Evolutionary conservation across 1,140 invertebrate genomes (phyloP), one percentile per base, ranked within the genome.

Genomic region (Bombus confusus): DNA sequence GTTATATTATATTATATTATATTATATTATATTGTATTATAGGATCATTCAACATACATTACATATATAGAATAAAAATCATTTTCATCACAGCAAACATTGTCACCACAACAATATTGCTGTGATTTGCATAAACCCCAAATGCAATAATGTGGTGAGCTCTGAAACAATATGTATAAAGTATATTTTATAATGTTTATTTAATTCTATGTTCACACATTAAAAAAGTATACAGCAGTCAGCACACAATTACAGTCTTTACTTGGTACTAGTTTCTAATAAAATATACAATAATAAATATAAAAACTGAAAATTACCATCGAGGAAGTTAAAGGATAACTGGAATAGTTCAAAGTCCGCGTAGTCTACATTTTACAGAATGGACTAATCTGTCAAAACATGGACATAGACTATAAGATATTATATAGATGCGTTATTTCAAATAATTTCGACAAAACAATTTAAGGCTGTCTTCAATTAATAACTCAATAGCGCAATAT

Each of bases 71-170:
- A 41, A 34, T 84, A 43, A 4, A 87, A 71, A 18, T 84, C 73
- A 39, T 64, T 34, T 34, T 83, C 77, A 10, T 68, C 43, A 68
- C 88, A 90, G 39, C 88, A 90, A n/a, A 75, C 31, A 79, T 90
- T 89, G 22, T 90, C 74, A 22, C 64, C 88, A n/a, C 85, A 89
- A 68, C 88, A 89, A 57, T 79, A 80, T 12, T 89, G 69, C 31
- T 39, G 57, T 31, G 69, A 62, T 5, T 84, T n/a, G 31, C 88
- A 90, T 9, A 74, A 57, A 22, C 88, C 88, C 88, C 88, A 90
- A 43, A 78, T 57, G 31, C 88, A 90, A 31, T 90, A 87, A 83
- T 84, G 64, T 15, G 77, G 41, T 6, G 52, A 74, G 34, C n/a
- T 68, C 88, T 90, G 62, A 64, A 87, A 87, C 15, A 43, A 39